These are phyloP conservation scores for Electrophaes corylata DNA, from an alignment of 2,888 invertebrate species.

Conservation along the genomic window DNA sequence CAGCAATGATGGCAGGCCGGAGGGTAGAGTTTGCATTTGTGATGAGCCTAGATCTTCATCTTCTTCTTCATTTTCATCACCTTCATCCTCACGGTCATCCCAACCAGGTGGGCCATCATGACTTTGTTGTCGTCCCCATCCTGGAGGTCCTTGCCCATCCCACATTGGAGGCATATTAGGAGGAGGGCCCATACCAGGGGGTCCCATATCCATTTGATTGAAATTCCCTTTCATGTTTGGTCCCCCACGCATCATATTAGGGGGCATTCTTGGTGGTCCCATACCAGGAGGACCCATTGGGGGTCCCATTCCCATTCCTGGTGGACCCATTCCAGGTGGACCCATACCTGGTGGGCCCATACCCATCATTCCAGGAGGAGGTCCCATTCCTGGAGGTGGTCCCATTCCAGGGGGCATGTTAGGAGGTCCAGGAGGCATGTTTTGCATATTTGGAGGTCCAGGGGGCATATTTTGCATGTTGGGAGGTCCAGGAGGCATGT, in stretches of 20 bases:
- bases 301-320: slow-evolving; percentile 56
- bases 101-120: slow-evolving; percentile 67
- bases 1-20: slow-evolving; percentile 83
- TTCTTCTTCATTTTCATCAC: slow-evolving; percentile 57
- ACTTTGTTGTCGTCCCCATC: slow-evolving; percentile 53
- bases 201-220: slow-evolving; percentile 73
- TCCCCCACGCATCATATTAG: slow-evolving; percentile 66
- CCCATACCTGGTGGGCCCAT: slow-evolving; percentile 49
- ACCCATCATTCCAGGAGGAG: slow-evolving; percentile 47
- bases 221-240: slow-evolving; percentile 59
- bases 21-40: slow-evolving; percentile 47
- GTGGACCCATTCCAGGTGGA: slow-evolving; percentile 56
- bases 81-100: slow-evolving; percentile 74
- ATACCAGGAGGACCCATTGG: slow-evolving; percentile 63
- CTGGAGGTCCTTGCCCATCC: slow-evolving; percentile 67
- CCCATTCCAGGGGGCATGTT: slow-evolving; percentile 42
- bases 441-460: slow-evolving; percentile 33
- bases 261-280: slow-evolving; percentile 68
- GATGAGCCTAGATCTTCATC: slow-evolving; percentile 35
- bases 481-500: slow-evolving; percentile 34
- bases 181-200: slow-evolving; percentile 75
- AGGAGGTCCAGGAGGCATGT: slow-evolving; percentile 33
- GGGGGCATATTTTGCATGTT: slow-evolving; percentile 42
- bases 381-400: slow-evolving; percentile 25
- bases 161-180: slow-evolving; percentile 72